Evolutionary conservation across 1,140 invertebrate genomes (phyloP).

Genomic region (Lepidurus couesii): DNA sequence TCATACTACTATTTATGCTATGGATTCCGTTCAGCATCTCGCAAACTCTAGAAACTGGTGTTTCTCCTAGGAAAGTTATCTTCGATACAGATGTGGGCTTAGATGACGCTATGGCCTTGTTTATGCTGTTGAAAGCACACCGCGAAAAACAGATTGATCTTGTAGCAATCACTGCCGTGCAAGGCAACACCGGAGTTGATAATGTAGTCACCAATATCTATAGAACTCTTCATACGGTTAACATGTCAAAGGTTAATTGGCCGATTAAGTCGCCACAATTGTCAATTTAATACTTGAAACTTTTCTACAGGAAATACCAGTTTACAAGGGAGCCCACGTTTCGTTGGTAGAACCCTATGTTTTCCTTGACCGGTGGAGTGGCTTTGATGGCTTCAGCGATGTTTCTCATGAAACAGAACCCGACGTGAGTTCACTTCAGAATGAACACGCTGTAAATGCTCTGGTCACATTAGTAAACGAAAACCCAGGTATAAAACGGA

Average conservation of each 20-base stretch:
- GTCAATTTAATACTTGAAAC: no score
- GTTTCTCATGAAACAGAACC: slow-evolving; percentile 32
- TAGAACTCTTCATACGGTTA: slow-evolving; percentile 36
- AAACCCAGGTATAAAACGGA: slow-evolving; percentile 44
- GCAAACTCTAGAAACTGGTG: no score
- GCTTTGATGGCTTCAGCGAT: slow-evolving; percentile 42
- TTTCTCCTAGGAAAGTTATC: slow-evolving; percentile 35
- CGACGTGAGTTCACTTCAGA: slow-evolving; percentile 35
- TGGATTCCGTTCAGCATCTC: no score
- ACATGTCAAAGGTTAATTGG: slow-evolving; percentile 34
- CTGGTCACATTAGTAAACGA: slow-evolving; percentile 43
- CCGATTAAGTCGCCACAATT: no score
- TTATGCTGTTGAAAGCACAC: slow-evolving; percentile 39
- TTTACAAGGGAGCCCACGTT: slow-evolving; percentile 54
- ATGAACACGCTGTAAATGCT: slow-evolving; percentile 40
- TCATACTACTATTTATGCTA: no score
- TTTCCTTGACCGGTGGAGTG: slow-evolving; percentile 39
- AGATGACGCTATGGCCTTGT: slow-evolving; percentile 42
- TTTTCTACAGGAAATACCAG: slow-evolving; percentile 48
- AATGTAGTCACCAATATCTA: slow-evolving; percentile 38
- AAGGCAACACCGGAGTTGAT: slow-evolving; percentile 55
- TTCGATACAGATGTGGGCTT: slow-evolving; percentile 42
- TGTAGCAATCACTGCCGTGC: slow-evolving; percentile 56
- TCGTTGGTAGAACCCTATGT: slow-evolving; percentile 46
- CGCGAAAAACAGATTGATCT: slow-evolving; percentile 48